Evolutionary conservation across 2,113 vertebrate species (phyloP), one percentile per base, ranked within the genome.

Genomic region (Burhinus bistriatus): DNA sequence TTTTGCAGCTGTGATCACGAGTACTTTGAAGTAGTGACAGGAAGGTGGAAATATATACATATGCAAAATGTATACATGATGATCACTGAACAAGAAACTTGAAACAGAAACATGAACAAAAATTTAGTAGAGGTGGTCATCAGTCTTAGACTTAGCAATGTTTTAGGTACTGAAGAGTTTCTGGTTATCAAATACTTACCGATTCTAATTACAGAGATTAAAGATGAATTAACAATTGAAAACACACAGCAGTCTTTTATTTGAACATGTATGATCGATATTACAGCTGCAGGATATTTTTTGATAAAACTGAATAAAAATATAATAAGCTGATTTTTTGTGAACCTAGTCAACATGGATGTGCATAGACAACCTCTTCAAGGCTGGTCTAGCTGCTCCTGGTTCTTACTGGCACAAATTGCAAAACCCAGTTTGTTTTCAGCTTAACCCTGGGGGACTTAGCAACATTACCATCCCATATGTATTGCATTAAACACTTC

Each of bases 401-500:
- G 80, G 44, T 55, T 88, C 75, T 96, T 66, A 52, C 21, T 45
- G 17, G 13, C 66, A 86, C 27, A 79, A 73, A 73, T 20, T 76
- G 29, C 58, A 65, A 52, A 90, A 38, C 17, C 12, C 7, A 49
- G 26, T 83, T 83, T 87, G 36, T 91, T 91, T 94, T 57, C 59
- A 73, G 45, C 9, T 45, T 65, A 93, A 20, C n/a, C 34, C 30
- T 44, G 44, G 36, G 75, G 34, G 29, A 52, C 55, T 78, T 70
- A 83, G 21, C 64, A 86, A 27, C 27, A 30, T 87, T 72, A 61
- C 30, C 15, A 21, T 65, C 76, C 54, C 71, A 18, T 57, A 57
- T 40, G 54, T 62, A 65, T 81, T 81, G 8, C 34, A 81, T 84
- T 81, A 89, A 91, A 84, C 45, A 66, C 45, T 93, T 84, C 42